Evolutionary conservation across 2,888 invertebrate genomes (phyloP).

Genomic region (Cataglyphis cursor): DNA sequence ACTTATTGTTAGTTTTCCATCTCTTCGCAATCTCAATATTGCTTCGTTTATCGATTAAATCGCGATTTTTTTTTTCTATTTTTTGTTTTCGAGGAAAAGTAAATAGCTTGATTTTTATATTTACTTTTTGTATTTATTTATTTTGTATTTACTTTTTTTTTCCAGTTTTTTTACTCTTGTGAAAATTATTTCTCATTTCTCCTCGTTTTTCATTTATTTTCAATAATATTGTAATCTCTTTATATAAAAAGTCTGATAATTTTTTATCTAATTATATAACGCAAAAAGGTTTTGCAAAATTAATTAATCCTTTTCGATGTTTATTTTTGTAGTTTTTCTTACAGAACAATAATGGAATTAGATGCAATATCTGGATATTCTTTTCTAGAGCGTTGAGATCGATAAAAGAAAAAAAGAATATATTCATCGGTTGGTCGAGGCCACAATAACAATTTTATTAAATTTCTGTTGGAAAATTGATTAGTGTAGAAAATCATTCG

Average conservation of each 20-base stretch:
- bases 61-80: neutral
- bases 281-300: neutral
- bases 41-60: conserved; percentile 11
- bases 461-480: conserved; percentile 17
- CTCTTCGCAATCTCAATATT: neutral
- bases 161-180: neutral
- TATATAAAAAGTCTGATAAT: neutral
- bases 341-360: neutral
- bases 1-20: neutral
- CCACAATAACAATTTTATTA: conserved; percentile 40
- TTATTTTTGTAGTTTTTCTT: neutral
- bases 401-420: conserved; percentile 17
- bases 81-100: neutral
- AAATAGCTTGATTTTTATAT: neutral
- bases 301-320: neutral
- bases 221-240: neutral
- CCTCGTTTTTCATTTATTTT: neutral
- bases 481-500: conserved; percentile 43
- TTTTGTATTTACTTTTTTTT: too few species aligned
- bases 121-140: neutral
- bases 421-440: conserved; percentile 15
- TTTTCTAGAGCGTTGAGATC: neutral
- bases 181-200: neutral
- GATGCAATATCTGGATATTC: neutral
- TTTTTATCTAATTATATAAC: neutral